Evolutionary conservation across 2,113 vertebrate species (phyloP), one percentile per base, ranked within the genome.

Genomic region (Odocoileus hemionus): DNA sequence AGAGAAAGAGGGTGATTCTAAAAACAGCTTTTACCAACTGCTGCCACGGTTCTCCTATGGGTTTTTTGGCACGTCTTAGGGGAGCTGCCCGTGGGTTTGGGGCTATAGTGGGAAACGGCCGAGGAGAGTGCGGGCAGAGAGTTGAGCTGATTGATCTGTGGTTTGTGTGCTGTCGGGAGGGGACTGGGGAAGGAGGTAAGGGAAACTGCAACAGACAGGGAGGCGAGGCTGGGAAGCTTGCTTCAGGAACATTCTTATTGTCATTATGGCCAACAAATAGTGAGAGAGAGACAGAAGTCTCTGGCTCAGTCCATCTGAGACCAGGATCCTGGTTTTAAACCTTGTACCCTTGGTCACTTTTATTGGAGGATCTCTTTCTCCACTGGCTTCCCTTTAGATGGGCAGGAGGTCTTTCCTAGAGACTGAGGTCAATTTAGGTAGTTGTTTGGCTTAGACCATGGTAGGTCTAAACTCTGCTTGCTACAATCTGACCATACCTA

Each of bases 21-120:
- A 95, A 96, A 98, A 97, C 93, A 96, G 93, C 61, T 83, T 33
- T 94, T 57, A 1, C 96, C 97, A 97, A 79, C 96, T 97, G 97
- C 87, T 87, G 55, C 91, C 45, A 21, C 33, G 39, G 47, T 86
- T 86, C 82, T 74, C 7, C 30, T 19, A 70, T 25, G 88, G 74
- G 50, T 39, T 61, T 67, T 80, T 25, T 78, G 83, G 47, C 86
- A 80, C 39, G 30, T 39, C 50, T 90, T 16, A 2, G 45, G 80
- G 80, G 94, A 55, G 28, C 88, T 86, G 58, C 64, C 64, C 0
- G 7, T 70, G 91, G 52, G 82, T 50, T 57, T 43, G 78, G 79
- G 92, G 43, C 94, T 86, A 8, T 19, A 1, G 57, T 5, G 45
- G 67, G 86, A 67, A 87, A 26, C 36, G 79, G 54, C 84, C 30